phyloP scores from a whole-genome alignment of 1,140 invertebrate species.

The Chlorops oryzae region DNA sequence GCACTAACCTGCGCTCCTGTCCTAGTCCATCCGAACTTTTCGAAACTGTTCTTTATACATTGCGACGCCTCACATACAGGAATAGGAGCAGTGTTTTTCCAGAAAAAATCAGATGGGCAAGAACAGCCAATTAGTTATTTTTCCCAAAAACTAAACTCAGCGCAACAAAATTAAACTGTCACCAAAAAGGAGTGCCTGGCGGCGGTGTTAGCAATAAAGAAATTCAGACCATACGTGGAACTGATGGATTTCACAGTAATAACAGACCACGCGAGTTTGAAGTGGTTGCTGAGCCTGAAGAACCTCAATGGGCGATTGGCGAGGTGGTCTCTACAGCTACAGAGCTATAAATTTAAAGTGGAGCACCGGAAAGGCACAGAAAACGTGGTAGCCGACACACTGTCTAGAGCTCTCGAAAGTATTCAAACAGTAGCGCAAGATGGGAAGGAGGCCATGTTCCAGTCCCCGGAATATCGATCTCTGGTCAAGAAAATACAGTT shows the following conservation, averaged over 20 bases:
- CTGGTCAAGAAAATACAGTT: no score
- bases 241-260: background rate
- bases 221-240: slow-evolving; percentile 47
- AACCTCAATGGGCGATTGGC: background rate
- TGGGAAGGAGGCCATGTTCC: no score
- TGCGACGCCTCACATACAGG: slow-evolving; percentile 1
- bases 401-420: no score
- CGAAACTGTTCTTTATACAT: slow-evolving; percentile 14
- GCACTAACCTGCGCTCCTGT: slow-evolving; percentile 15
- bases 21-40: slow-evolving; percentile 26
- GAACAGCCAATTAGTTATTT: slow-evolving; percentile 9
- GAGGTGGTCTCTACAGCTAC: background rate
- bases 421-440: no score
- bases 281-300: background rate
- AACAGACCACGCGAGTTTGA: background rate
- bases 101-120: slow-evolving; percentile 13
- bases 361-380: background rate
- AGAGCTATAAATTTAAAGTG: background rate
- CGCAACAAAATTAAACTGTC: background rate
- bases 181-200: background rate
- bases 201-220: slow-evolving; percentile 14
- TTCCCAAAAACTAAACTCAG: background rate
- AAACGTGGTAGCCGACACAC: background rate
- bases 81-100: slow-evolving; percentile 13
- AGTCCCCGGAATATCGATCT: no score